phyloP scores from a whole-genome alignment of 2,113 vertebrate genomes.

The Ptychochromis oligacanthus region DNA sequence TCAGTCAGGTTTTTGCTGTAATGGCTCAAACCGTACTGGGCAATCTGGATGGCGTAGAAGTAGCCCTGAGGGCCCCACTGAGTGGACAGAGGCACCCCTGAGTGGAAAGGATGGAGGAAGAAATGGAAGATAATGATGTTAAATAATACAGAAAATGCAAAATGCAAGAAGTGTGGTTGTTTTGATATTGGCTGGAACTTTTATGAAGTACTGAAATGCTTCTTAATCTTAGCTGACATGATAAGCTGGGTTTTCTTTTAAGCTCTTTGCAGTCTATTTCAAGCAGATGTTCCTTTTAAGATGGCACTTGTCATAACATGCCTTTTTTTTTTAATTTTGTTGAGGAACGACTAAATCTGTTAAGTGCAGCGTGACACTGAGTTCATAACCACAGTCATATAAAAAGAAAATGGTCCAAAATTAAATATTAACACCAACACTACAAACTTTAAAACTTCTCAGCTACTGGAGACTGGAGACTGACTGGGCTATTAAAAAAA shows the following conservation, averaged over 20 bases:
- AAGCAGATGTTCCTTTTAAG: constrained; percentile 3
- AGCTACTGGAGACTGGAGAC: not conserved
- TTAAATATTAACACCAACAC: constrained; percentile 20
- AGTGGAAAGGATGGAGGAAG: not conserved
- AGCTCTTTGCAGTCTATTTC: not conserved
- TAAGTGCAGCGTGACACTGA: not conserved
- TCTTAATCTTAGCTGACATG: constrained; percentile 5
- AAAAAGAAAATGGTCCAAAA: constrained; percentile 21
- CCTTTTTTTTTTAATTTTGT: not conserved
- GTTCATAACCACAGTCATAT: not conserved
- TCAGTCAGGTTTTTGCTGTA: constrained; percentile 99
- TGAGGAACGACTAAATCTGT: not conserved
- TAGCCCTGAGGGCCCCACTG: constrained; percentile 99
- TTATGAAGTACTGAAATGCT: not conserved
- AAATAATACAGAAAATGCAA: not conserved
- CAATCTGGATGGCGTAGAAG: constrained; percentile 99
- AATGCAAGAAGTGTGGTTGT: not conserved
- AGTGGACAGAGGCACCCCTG: constrained; percentile 95
- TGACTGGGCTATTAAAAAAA: not conserved
- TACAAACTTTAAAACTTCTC: not conserved
- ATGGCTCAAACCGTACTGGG: constrained; percentile 98
- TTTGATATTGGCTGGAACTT: not conserved
- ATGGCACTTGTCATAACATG: not conserved
- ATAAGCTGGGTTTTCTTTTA: not conserved
- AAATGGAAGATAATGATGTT: not conserved